Conservation (phyloP, 2,113 vertebrate species). For the Aptenodytes patagonicus region DNA sequence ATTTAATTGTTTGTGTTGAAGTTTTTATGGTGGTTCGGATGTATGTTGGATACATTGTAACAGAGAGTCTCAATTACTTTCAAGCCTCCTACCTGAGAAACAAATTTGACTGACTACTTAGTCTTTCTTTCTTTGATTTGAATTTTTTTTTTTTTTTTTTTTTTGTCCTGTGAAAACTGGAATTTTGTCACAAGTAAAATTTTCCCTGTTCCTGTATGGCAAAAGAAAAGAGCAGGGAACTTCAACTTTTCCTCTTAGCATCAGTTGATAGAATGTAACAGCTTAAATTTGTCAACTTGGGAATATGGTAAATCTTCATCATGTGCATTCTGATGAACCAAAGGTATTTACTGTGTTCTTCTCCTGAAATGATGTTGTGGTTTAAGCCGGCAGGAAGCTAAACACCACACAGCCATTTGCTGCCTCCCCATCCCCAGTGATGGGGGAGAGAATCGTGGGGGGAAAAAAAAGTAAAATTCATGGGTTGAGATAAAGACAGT, state of each 20-base stretch:
- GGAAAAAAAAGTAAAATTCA: too few relatives aligned
- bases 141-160: not conserved
- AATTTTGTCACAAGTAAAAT: not conserved
- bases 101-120: not conserved
- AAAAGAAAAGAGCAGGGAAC: not conserved
- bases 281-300: not conserved
- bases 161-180: not conserved
- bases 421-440: too few relatives aligned
- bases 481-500: too few relatives aligned
- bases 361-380: not conserved
- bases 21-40: not conserved
- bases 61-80: not conserved
- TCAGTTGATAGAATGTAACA: not conserved
- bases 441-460: too few relatives aligned
- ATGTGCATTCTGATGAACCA: not conserved
- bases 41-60: not conserved
- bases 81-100: not conserved
- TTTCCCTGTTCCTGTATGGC: not conserved
- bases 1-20: not conserved
- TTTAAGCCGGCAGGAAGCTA: too few relatives aligned
- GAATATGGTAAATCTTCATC: not conserved
- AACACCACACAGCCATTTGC: too few relatives aligned
- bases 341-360: not conserved
- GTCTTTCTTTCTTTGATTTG: not conserved
- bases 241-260: not conserved